Base-by-base conservation (phyloP, 2,113 vertebrate species). In the Corythornis vintsioides region DNA sequence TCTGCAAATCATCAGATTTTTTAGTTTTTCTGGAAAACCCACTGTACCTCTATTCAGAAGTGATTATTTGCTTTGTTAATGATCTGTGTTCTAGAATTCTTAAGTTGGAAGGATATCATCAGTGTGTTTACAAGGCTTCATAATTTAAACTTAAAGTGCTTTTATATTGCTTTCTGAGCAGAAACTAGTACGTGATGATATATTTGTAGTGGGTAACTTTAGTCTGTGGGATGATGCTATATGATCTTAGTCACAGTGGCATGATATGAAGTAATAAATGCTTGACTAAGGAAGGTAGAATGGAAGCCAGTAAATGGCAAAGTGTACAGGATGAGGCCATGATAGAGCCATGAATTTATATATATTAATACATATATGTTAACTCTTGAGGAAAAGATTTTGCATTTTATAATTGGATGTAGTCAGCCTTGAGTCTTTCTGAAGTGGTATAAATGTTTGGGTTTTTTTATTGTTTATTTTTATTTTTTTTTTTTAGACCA, bases 381-480 rank as follows among this genome's bases (percentile, higher is more conserved):
- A 96, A 95, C 95, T 96, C 92, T 95, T 90, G 92, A 95, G 77
- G 89, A 96, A 95, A 94, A 95, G 92, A 83, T 94, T 97, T 96
- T 95, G 95, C 96, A 79, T 97, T 97, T 96, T 97, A 93, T 96
- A 95, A 97, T 97, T 96, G 96, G 97, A 90, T 96, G 76, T 92
- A 96, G 91, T 96, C 97, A 94, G 89, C 95, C 91, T 94, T 86
- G 85, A 95, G 89, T 97, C 93, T 94, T 96, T 96, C 94, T 83
- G 70, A 91, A 95, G 81, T 96, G 92, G 76, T 97, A 95, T 91
- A 91, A 93, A 66, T 91, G 63, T 91, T 95, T 95, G 92, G 93
- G 78, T 91, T 74, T 94, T 59, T 53, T 52, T 28, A 13, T 48
- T 53, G 87, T 87, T 89, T 72, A 38, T 92, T 29, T 50, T 50